These are phyloP conservation scores for Phoeniculus purpureus DNA, from an alignment of 2,797 vertebrate genomes.

Conservation along the genomic window DNA sequence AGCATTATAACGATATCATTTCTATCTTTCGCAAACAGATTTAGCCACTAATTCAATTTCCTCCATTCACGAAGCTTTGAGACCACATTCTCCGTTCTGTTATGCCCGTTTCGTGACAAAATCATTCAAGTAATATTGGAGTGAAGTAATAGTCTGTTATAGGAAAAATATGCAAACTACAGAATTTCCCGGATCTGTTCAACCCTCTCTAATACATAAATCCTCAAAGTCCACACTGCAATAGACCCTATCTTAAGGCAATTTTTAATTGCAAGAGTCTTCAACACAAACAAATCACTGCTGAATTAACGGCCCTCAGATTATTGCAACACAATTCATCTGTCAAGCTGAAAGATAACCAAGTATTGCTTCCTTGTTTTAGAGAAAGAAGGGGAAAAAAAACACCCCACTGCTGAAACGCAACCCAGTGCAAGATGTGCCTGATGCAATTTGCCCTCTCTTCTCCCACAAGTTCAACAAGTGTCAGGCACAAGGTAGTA, in stretches of 20 bases:
- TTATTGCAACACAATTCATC: neutral
- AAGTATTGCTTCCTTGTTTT: neutral
- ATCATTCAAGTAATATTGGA: neutral
- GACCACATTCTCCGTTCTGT: neutral
- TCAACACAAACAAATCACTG: neutral
- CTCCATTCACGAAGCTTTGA: neutral
- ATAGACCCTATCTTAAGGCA: neutral
- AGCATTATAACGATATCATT: neutral
- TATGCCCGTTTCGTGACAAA: neutral
- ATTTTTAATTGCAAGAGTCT: neutral
- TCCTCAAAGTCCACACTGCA: neutral
- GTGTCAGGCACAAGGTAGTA: slow-evolving; percentile 5
- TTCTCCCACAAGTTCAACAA: neutral
- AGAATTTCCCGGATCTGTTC: neutral
- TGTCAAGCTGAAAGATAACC: neutral
- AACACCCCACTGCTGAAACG: neutral
- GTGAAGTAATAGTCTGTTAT: neutral
- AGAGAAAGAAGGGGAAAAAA: neutral
- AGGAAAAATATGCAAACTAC: neutral
- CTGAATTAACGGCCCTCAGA: neutral
- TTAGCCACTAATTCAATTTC: neutral
- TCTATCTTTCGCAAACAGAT: slow-evolving; percentile 27
- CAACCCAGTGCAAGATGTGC: neutral
- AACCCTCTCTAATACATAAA: neutral
- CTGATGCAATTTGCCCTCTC: neutral